These are phyloP conservation scores for Pseudoips prasinana DNA, from an alignment of 2,888 invertebrate genomes.

Conservation along the genomic window DNA sequence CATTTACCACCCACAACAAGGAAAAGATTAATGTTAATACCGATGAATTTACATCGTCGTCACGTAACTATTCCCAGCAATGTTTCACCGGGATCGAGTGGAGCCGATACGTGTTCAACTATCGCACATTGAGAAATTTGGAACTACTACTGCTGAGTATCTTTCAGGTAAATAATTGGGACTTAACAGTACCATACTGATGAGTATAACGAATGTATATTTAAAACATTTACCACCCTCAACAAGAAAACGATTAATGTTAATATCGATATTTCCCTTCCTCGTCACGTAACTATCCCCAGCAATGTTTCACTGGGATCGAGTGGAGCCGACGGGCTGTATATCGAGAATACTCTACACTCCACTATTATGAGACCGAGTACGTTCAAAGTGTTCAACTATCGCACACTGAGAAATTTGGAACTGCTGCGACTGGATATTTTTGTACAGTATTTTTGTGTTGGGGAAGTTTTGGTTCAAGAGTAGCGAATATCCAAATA, in stretches of 20 bases:
- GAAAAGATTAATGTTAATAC: background rate
- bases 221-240: too few species aligned
- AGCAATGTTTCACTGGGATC: slow-evolving; percentile 62
- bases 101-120: slow-evolving; percentile 48
- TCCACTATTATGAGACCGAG: slow-evolving; percentile 27
- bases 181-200: too few species aligned
- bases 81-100: slow-evolving; percentile 70
- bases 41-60: background rate
- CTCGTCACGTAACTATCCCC: background rate
- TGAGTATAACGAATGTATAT: too few species aligned
- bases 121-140: slow-evolving; percentile 14
- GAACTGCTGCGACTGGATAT: background rate
- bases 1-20: too few species aligned
- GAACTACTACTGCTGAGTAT: too few species aligned
- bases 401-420: slow-evolving; percentile 16
- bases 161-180: too few species aligned
- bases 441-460: too few species aligned
- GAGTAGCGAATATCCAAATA: too few species aligned
- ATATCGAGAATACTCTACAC: slow-evolving; percentile 58
- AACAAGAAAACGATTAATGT: too few species aligned
- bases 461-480: too few species aligned
- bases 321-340: slow-evolving; percentile 67
- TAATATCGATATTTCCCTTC: background rate
- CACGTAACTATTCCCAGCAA: slow-evolving; percentile 23
- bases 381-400: slow-evolving; percentile 2